Evolutionary conservation across 2,888 invertebrate species (phyloP).

Genomic region (Pseudococcus viburni): DNA sequence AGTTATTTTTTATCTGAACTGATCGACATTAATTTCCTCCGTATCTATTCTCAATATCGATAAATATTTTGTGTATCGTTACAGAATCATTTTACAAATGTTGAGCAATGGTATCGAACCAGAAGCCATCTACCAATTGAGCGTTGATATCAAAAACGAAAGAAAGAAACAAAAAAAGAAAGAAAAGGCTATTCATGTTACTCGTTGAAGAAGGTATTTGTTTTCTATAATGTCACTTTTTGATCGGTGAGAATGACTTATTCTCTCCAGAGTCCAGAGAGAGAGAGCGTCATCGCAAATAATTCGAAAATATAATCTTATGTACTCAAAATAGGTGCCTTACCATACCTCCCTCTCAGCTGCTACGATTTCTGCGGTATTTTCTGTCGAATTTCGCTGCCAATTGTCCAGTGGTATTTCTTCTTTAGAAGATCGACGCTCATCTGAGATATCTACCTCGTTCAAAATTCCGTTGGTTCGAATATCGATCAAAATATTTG

Average conservation of each 20-base stretch:
- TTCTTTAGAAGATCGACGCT: background rate
- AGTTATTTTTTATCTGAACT: background rate
- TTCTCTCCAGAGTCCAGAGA: background rate
- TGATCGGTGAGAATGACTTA: background rate
- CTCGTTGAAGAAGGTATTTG: background rate
- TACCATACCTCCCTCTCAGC: background rate
- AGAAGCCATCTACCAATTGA: slow-evolving; percentile 55
- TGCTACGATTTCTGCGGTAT: background rate
- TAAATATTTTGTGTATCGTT: background rate
- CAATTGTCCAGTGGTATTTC: background rate
- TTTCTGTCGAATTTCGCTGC: background rate
- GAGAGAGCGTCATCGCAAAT: background rate
- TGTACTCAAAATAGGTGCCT: background rate
- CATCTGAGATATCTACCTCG: background rate
- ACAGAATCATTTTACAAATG: slow-evolving; percentile 61
- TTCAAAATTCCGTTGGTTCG: background rate
- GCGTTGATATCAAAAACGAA: slow-evolving; percentile 61
- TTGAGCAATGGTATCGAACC: slow-evolving; percentile 61
- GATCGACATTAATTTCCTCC: no score
- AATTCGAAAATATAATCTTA: background rate
- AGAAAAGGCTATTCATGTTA: slow-evolving; percentile 7
- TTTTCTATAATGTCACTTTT: background rate
- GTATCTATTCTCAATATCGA: background rate
- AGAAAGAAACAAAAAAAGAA: slow-evolving; percentile 17
- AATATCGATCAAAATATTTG: background rate